Base-by-base conservation (phyloP, 1,140 invertebrate genomes). In the Coptotermes formosanus region DNA sequence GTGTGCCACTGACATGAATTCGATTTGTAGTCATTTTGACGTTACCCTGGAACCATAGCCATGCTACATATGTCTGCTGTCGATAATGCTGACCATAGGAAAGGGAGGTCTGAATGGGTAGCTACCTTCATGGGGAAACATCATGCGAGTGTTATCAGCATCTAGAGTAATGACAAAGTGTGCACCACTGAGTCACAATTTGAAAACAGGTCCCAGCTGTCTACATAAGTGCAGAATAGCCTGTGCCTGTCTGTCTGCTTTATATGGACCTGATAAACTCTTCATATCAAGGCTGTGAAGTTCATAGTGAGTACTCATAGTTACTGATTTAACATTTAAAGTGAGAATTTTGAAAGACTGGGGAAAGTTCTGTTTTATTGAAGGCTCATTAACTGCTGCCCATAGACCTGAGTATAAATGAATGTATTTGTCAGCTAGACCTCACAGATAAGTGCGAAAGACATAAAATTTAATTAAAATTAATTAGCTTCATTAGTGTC, bases 81-180 rank as follows among this genome's bases (percentile, higher is more conserved):
- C 90, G 87, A 82, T 89, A 89, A 86, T 90, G 87, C 14, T 88
- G 83, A 12, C 91, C 87, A 90, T 90, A 11, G 89, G 89, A 88
- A 91, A 91, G 69, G 89, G 48, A 7, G 90, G 90, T 82, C 90
- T 87, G 25, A 87, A 69, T 12, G 91, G 91, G 86, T 84, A 86
- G 64, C 87, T 87, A 11, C 91, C 91, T 87, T 91, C 91, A 87
- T 89, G 88, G 81, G 88, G 85, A 88, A 89, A 90, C 87, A 91
- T 88, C 23, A 83, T 88, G 87, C 88, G 85, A 3, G 89, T 86
- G 84, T 91, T 86, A 82, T 91, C 89, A 21, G 89, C 89, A 87
- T 90, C 87, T 16, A 88, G 88, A 14, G 90, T 89, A 44, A 91
- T 88, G 16, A 91, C 88, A 52, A 90, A 87, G 84, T 89, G 83